Evolutionary conservation across 2,888 invertebrate species (phyloP), one percentile per base, ranked within the genome.

Genomic region (Conops quadrifasciatus): DNA sequence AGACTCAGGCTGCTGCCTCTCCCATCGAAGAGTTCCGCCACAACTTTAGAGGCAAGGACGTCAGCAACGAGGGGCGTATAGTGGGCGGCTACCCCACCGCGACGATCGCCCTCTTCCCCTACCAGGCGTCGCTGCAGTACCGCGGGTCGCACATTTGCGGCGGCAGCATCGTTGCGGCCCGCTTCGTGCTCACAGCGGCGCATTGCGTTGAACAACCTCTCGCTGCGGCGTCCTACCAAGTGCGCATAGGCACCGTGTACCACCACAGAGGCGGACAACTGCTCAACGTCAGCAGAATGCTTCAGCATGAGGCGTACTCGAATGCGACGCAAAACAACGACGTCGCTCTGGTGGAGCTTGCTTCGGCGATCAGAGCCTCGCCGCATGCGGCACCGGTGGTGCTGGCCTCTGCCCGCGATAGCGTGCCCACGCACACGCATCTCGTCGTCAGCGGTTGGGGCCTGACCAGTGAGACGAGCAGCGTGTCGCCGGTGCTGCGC

Each of bases 391-490:
- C 80, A 45, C 77, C 82, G 1, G 72, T 83, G 49, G 68, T 73
- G 0, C 64, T 83, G 76, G 79, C 80, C 16, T 49, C 67, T 1
- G 49, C 68, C 3, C 19, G 71, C 64, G 80, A 78, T 30, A 63
- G 56, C 15, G 80, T 16, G 72, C 26, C 13, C 30, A 19, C 24
- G 24, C 21, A 56, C 21, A 21, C 72, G 71, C 53, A 53, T 19
- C 77, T 83, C 0, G 64, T 77, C 58, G 82, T 83, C 9, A 83
- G 80, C 71, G 82, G 82, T 21, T 83, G 82, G 82, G 83, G 82
- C 9, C 71, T 76, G 9, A 81, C 78, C 70, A 76, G 73, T 49
- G 82, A 82, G 53, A 73, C 73, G 0, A 79, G 76, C 0, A 71
- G 73, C 0, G 75, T 83, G 0, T 74, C 81, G 2, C 63, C 78